A percentile compares a stretch with the other conserved stretches of the same genome.
These are phyloP conservation scores for Drosophila koepferae DNA, from an alignment of 2,888 invertebrate species.

Conservation along the genomic window DNA sequence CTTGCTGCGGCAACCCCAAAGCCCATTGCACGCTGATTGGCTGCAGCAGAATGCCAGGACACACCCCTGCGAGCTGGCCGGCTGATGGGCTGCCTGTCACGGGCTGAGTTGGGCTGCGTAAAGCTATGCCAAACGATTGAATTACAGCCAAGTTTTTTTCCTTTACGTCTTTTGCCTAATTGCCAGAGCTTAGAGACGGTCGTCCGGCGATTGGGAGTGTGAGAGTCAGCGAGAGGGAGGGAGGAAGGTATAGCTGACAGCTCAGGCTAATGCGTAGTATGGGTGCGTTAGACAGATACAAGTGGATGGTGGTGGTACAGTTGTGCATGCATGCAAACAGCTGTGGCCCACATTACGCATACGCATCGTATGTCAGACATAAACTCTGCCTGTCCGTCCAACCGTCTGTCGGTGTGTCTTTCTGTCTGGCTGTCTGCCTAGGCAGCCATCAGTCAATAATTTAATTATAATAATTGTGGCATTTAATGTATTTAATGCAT, in stretches of 20 bases:
- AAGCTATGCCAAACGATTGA: constrained; percentile 72
- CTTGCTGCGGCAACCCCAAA: constrained; percentile 44
- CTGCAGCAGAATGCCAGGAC: constrained; percentile 34
- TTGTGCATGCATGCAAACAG: constrained; percentile 46
- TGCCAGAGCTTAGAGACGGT: constrained; percentile 54
- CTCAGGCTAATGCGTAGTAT: constrained; percentile 33
- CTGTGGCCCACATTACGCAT: constrained; percentile 33
- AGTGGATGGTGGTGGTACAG: constrained; percentile 57
- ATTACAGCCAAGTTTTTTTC: constrained; percentile 78
- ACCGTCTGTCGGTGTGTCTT: not conserved
- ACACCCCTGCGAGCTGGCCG: constrained; percentile 38
- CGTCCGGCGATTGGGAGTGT: not conserved
- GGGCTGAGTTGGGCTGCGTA: constrained; percentile 50
- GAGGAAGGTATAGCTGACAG: not conserved
- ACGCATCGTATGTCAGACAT: constrained; percentile 28
- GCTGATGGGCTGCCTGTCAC: not conserved
- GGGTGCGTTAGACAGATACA: constrained; percentile 45
- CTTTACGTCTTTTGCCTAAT: constrained; percentile 47
- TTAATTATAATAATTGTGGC: constrained; percentile 85
- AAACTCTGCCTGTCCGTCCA: not conserved
- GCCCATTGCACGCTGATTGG: constrained; percentile 53
- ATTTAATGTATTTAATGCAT: constrained; percentile 83
- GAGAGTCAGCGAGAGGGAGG: not conserved
- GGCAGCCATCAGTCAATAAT: constrained; percentile 73
- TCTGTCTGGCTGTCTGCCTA: not conserved